These are phyloP conservation scores for Callorhinus ursinus DNA, from an alignment of 2,113 vertebrate species.

Conservation along the genomic window DNA sequence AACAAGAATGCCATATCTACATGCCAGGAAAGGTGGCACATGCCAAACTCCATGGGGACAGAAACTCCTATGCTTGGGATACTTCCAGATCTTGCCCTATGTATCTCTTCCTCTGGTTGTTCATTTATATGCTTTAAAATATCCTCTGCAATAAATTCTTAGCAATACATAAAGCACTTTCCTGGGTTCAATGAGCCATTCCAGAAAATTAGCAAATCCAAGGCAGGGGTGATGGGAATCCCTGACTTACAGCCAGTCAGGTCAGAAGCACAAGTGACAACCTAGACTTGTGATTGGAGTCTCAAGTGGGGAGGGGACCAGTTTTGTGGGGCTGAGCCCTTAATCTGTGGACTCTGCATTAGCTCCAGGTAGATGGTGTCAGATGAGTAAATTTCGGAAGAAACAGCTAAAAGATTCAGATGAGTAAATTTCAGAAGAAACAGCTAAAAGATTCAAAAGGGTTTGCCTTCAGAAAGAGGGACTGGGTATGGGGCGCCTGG, in stretches of 20 bases:
- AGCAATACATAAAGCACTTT: not conserved
- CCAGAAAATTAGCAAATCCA: not conserved
- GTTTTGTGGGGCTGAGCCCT: not conserved
- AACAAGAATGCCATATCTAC: not conserved
- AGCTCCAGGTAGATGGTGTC: not conserved
- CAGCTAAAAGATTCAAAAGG: not conserved
- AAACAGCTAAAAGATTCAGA: not conserved
- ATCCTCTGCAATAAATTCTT: not conserved
- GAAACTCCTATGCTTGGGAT: not conserved
- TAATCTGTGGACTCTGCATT: not conserved
- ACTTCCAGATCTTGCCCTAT: not conserved
- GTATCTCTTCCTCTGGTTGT: not conserved
- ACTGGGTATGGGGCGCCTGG: not conserved
- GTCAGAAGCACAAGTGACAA: not conserved
- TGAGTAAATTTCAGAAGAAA: not conserved
- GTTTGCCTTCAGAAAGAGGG: not conserved
- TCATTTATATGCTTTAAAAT: not conserved
- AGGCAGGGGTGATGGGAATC: not conserved
- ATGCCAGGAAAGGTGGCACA: not conserved
- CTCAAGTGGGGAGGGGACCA: not conserved
- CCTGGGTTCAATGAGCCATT: not conserved
- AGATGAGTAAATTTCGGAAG: not conserved
- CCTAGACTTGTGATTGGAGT: not conserved
- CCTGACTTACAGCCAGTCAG: not conserved
- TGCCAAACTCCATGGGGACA: not conserved